Evolutionary conservation across 2,888 invertebrate species (phyloP).

Genomic region (Venustoraphidia nigricollis): DNA sequence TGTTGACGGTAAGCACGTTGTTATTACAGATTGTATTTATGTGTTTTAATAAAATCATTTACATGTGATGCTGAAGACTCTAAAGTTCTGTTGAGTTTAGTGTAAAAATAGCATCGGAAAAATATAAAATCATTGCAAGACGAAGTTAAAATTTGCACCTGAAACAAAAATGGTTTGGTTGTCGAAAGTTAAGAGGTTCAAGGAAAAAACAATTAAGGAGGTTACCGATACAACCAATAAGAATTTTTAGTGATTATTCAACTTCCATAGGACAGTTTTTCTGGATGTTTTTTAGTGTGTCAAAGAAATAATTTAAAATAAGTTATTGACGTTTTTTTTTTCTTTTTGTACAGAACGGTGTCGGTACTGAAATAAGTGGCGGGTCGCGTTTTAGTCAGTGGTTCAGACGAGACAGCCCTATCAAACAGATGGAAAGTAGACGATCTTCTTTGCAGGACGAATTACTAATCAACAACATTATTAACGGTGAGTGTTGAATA

Average conservation of each 20-base stretch:
- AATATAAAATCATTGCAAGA: no score
- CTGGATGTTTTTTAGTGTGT: slow-evolving; percentile 1
- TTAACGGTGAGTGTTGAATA: slow-evolving; percentile 35
- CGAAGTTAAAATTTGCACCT: no score
- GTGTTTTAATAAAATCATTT: no score
- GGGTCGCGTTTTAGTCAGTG: slow-evolving; percentile 66
- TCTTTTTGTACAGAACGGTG: slow-evolving; percentile 40
- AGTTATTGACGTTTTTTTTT: slow-evolving; percentile 8
- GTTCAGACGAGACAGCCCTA: slow-evolving; percentile 58
- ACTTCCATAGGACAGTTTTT: not conserved
- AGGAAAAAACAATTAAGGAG: no score
- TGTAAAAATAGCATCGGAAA: no score
- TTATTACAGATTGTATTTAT: no score
- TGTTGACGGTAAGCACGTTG: slow-evolving; percentile 42
- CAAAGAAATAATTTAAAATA: no score
- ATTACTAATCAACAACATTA: slow-evolving; percentile 40
- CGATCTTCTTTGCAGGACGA: slow-evolving; percentile 45
- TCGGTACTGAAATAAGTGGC: slow-evolving; percentile 32
- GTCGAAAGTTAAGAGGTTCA: no score
- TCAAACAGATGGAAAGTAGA: slow-evolving; percentile 27
- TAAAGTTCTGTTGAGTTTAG: no score
- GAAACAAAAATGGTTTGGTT: no score
- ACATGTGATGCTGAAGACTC: no score
- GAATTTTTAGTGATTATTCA: not conserved
- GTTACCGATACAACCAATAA: no score